Evolutionary conservation across 2,113 vertebrate genomes (phyloP).

Genomic region (Paratilapia polleni): DNA sequence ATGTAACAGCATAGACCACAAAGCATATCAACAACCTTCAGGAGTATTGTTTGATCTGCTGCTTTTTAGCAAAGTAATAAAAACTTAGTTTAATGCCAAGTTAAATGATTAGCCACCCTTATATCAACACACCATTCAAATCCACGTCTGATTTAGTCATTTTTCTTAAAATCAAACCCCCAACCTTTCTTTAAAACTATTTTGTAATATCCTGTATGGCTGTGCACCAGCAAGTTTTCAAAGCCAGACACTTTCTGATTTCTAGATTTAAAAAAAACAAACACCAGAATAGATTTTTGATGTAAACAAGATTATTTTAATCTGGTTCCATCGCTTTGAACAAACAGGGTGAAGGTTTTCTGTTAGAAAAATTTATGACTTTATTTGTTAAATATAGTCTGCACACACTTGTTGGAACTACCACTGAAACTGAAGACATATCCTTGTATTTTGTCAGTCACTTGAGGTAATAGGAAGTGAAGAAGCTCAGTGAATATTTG

Average conservation of each 20-base stretch:
- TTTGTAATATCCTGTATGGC: not conserved
- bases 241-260: not conserved
- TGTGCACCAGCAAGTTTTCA: not conserved
- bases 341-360: not conserved
- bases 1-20: not conserved
- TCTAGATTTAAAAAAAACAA: not conserved
- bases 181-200: not conserved
- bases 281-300: not conserved
- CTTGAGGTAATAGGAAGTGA: not conserved
- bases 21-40: not conserved
- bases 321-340: not conserved
- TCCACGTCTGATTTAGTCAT: not conserved
- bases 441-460: not conserved
- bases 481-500: not conserved
- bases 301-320: not conserved
- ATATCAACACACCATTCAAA: not conserved
- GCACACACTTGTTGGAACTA: not conserved
- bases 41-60: not conserved
- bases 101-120: not conserved
- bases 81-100: not conserved
- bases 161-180: not conserved
- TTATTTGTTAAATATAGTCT: not conserved
- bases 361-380: not conserved
- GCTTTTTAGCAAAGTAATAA: not conserved
- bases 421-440: not conserved